phyloP scores from a whole-genome alignment of 2,113 vertebrate species.

The Podarcis muralis region DNA sequence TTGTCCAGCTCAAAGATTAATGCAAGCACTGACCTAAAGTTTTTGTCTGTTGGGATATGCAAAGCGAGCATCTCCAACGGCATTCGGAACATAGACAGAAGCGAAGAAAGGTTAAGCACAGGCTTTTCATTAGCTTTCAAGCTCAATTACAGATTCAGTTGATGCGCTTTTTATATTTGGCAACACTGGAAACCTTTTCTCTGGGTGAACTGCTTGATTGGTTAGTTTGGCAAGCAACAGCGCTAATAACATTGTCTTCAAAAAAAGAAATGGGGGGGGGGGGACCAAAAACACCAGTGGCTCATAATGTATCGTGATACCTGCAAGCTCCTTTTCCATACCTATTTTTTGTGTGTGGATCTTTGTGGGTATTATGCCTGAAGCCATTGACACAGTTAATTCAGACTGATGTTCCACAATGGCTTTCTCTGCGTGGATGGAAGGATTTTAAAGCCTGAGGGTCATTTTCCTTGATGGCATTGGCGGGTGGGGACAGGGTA shows the following conservation, averaged over 20 bases:
- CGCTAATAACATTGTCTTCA: conserved; percentile 51
- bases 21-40: not conserved
- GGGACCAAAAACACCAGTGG: not conserved
- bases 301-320: conserved; percentile 25
- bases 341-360: conserved; percentile 40
- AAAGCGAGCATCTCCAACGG: not conserved
- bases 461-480: too few species aligned
- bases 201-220: conserved; percentile 57
- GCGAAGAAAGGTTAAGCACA: not conserved
- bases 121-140: conserved; percentile 59
- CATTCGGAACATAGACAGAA: not conserved
- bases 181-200: conserved; percentile 59
- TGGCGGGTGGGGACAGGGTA: too few species aligned
- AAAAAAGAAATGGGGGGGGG: conserved; percentile 8
- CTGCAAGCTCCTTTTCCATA: conserved; percentile 27
- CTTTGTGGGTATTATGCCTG: not conserved
- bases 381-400: conserved; percentile 26
- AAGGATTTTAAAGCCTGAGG: not conserved
- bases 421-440: not conserved
- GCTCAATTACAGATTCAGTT: conserved; percentile 74
- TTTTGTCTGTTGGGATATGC: not conserved
- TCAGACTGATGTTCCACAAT: conserved; percentile 35
- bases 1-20: not conserved
- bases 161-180: conserved; percentile 66
- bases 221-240: conserved; percentile 46